A percentile compares a stretch with the other conserved stretches of the same genome.
Evolutionary conservation across 2,113 vertebrate species (phyloP).

Genomic region (Protobothrops mucrosquamatus): DNA sequence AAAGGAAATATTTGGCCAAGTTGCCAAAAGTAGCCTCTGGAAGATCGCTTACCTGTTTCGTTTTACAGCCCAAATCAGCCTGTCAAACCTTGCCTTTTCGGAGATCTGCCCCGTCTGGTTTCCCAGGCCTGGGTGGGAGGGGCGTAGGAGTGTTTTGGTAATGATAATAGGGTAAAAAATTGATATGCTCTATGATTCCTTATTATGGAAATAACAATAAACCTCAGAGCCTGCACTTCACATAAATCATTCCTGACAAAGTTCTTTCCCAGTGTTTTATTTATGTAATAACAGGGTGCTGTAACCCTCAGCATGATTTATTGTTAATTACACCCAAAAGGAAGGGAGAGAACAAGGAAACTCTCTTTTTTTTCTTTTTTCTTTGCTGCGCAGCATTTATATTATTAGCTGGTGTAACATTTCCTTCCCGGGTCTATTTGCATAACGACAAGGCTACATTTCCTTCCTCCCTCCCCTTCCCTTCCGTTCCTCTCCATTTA

Average conservation of each 20-base stretch:
- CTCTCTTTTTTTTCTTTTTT: neutral
- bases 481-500: no score
- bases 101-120: neutral
- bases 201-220: conserved; percentile 66
- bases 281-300: conserved; percentile 62
- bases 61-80: neutral
- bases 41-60: neutral
- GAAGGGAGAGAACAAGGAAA: conserved; percentile 36
- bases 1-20: neutral
- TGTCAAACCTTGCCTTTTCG: neutral
- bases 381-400: neutral
- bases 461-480: neutral
- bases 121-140: neutral
- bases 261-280: conserved; percentile 63
- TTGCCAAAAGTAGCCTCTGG: neutral
- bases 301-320: conserved; percentile 47
- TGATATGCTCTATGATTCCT: conserved; percentile 57
- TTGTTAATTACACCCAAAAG: conserved; percentile 63
- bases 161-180: conserved; percentile 40
- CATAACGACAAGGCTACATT: neutral
- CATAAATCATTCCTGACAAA: conserved; percentile 65
- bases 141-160: conserved; percentile 37
- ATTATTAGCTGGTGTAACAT: conserved; percentile 13
- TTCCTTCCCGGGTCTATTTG: conserved; percentile 22
- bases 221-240: conserved; percentile 58